Evolutionary conservation across 2,888 invertebrate genomes (phyloP), one percentile per base, ranked within the genome.

Genomic region (Parascotia fuliginaria): DNA sequence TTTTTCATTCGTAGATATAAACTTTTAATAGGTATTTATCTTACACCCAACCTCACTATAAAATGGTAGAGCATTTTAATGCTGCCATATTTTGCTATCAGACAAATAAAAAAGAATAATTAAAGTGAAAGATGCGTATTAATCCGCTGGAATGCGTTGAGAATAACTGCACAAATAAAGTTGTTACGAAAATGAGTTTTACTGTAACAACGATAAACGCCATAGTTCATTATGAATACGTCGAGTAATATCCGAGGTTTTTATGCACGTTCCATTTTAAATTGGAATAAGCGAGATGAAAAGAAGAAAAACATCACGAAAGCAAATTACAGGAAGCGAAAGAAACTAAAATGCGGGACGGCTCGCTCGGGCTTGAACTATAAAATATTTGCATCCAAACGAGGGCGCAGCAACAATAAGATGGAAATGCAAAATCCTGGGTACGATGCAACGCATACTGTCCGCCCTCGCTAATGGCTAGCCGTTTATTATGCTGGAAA

Each of bases 311-410:
- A 79, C 71, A 75, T 62, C 64, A 64, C 72, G 65, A 82, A 80
- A 82, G 78, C 84, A 81, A 86, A 87, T 85, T 83, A 84, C 81
- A 81, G 83, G 80, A 86, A 81, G 76, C 76, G 74, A 84, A 83
- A 79, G 81, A 82, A 81, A 81, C 81, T 83, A 82, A 83, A 85
- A 84, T 76, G 75, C 78, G 75, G 76, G 77, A 73, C 77, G 74
- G 77, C 65, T 74, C 72, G 77, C 77, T 72, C 73, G 70, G 73
- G 83, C 80, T 83, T 81, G 77, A 85, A 87, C 82, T 85, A 79
- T 87, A 82, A 85, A 85, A 87, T 86, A 89, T 88, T 89, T 87
- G 88, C 87, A 87, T 88, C 81, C 76, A 87, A 88, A 89, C 84
- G 83, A 86, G 87, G 77, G 67, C 77, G 71, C 68, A 63, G 76